Conservation (phyloP, 2,113 vertebrate genomes). For the Vulpes lagopus region DNA sequence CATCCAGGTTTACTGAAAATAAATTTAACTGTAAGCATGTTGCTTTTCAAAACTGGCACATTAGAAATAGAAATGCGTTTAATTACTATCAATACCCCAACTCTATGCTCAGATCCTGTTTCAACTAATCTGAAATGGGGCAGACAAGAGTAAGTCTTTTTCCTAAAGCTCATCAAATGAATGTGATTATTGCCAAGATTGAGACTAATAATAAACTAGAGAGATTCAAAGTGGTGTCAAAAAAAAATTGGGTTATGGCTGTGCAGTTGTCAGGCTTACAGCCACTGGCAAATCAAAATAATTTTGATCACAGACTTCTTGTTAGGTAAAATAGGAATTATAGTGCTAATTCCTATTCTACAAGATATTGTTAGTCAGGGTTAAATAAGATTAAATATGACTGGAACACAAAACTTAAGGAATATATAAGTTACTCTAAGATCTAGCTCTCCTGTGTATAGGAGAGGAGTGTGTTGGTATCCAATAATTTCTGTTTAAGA, state of each 20-base stretch:
- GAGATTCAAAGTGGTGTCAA: neutral
- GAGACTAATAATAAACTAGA: neutral
- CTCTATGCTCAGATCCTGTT: neutral
- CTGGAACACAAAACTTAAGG: neutral
- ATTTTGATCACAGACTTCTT: neutral
- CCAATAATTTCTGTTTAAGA: neutral
- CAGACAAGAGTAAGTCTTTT: neutral
- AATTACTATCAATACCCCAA: neutral
- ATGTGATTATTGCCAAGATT: neutral
- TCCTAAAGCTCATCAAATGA: neutral
- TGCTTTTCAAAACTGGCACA: neutral
- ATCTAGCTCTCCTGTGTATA: neutral
- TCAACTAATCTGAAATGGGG: neutral
- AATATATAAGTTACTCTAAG: neutral
- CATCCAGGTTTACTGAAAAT: neutral
- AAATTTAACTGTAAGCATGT: neutral
- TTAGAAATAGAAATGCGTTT: neutral
- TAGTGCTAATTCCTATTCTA: neutral
- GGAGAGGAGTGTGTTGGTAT: neutral
- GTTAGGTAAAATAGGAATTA: neutral
- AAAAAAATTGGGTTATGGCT: neutral
- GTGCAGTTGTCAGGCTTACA: neutral
- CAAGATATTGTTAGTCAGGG: neutral
- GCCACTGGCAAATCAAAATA: neutral
- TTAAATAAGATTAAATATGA: neutral